These are phyloP conservation scores for Sinocyclocheilus anophthalmus DNA, from an alignment of 2,113 vertebrate genomes.

Conservation along the genomic window DNA sequence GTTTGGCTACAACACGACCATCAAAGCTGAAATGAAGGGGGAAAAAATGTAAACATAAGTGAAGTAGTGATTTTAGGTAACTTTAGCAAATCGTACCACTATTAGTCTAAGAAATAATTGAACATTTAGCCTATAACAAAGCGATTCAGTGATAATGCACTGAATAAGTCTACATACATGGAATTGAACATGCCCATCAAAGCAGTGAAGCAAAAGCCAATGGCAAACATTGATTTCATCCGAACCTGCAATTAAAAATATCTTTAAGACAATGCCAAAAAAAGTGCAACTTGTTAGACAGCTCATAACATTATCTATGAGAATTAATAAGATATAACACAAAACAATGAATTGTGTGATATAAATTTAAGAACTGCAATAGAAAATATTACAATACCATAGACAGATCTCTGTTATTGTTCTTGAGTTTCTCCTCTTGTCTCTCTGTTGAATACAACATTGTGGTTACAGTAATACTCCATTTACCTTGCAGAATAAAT, in stretches of 20 bases:
- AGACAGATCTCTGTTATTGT: constrained; percentile 97
- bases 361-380: not conserved
- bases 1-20: constrained; percentile 93
- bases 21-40: constrained; percentile 83
- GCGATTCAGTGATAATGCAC: not conserved
- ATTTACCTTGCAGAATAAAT: not conserved
- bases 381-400: constrained; percentile 78
- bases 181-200: constrained; percentile 99
- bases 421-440: constrained; percentile 98
- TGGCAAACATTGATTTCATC: constrained; percentile 99
- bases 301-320: too few species aligned
- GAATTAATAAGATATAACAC: too few species aligned
- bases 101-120: not conserved
- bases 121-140: not conserved
- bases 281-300: not conserved
- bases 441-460: constrained; percentile 79
- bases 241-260: constrained; percentile 81
- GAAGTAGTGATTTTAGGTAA: not conserved
- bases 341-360: not conserved
- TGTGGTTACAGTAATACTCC: not conserved
- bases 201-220: constrained; percentile 98
- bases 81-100: not conserved
- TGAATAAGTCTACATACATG: constrained; percentile 82
- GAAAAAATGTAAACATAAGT: not conserved
- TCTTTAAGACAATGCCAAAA: not conserved